phyloP scores from a whole-genome alignment of 1,140 invertebrate species.

The Danaus melanippus region DNA sequence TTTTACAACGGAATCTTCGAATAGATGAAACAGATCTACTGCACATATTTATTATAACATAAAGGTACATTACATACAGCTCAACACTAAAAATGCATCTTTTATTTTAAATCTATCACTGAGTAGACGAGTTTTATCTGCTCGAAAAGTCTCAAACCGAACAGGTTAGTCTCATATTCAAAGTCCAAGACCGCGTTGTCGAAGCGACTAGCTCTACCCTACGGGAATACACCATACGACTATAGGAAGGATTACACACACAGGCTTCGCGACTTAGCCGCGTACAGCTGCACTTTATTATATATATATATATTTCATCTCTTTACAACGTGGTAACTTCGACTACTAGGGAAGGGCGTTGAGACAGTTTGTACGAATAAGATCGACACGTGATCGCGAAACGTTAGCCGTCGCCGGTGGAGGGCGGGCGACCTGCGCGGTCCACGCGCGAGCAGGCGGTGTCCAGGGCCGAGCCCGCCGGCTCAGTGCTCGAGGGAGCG shows the following conservation, averaged over 20 bases:
- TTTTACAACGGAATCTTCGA: constrained; percentile 66
- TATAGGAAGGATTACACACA: constrained; percentile 66
- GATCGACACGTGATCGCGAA: constrained; percentile 30
- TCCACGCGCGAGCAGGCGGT: constrained; percentile 18
- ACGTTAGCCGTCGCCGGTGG: constrained; percentile 16
- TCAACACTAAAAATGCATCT: constrained; percentile 70
- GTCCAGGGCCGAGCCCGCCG: constrained; percentile 10
- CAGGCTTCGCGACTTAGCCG: constrained; percentile 62
- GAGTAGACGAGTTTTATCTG: constrained; percentile 69
- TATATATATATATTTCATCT: constrained; percentile 63
- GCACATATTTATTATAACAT: constrained; percentile 55
- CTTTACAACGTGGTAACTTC: constrained; percentile 69
- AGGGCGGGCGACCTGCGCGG: constrained; percentile 25
- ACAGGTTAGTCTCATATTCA: constrained; percentile 50
- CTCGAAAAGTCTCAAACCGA: constrained; percentile 68
- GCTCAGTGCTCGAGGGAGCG: constrained; percentile 62
- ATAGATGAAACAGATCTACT: constrained; percentile 72
- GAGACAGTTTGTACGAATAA: constrained; percentile 61
- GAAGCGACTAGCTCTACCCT: constrained; percentile 30
- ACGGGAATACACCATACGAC: constrained; percentile 46
- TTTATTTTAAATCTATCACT: constrained; percentile 63
- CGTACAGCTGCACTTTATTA: constrained; percentile 64
- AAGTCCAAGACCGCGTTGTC: constrained; percentile 26
- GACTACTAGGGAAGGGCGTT: constrained; percentile 51
- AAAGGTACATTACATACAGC: constrained; percentile 52